These are phyloP conservation scores for Montipora efflorescens DNA, from an alignment of 64 coral and sea anemone species.

Conservation along the genomic window DNA sequence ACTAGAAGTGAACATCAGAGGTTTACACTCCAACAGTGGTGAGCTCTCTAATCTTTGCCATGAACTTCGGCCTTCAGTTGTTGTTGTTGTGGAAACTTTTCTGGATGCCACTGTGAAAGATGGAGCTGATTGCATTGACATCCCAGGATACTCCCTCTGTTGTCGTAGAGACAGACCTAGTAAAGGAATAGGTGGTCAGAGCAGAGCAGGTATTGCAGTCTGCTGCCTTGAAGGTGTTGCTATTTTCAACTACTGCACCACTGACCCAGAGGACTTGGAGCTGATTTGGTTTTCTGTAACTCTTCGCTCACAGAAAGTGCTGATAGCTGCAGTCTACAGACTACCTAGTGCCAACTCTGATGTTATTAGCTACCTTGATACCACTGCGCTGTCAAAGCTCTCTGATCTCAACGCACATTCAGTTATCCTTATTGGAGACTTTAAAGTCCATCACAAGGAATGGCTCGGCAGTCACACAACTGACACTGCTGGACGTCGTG, in stretches of 20 bases:
- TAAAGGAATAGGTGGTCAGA: neutral
- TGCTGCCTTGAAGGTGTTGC: constrained; percentile 2
- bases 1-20: neutral
- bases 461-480: neutral
- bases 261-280: neutral
- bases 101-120: neutral
- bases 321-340: neutral
- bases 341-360: neutral
- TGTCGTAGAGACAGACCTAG: neutral
- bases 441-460: neutral
- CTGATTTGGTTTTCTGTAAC: neutral
- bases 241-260: neutral
- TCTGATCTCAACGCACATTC: neutral
- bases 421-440: neutral
- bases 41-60: neutral
- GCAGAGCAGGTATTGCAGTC: neutral
- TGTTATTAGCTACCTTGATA: neutral
- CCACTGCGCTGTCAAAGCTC: neutral
- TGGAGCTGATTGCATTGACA: neutral
- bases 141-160: neutral
- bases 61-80: neutral
- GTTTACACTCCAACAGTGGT: too few relatives aligned
- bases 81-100: neutral
- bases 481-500: neutral
- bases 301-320: neutral